Conservation (phyloP, 30 jellyfish, hydroid and myxozoan species). For the Aurelia sp. region DNA sequence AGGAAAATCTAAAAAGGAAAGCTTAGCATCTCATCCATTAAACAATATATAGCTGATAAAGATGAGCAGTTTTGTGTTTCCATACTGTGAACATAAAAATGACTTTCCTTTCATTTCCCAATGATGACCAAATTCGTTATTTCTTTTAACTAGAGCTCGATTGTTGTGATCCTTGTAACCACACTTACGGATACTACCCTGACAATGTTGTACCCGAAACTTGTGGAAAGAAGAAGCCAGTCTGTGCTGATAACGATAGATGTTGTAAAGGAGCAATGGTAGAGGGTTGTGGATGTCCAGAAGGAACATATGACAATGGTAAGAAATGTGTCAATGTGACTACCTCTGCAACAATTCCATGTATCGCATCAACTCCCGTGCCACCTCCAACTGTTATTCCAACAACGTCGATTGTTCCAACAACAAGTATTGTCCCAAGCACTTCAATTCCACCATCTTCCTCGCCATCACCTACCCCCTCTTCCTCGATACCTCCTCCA, state of each 20-base stretch:
- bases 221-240: conserved; percentile 54
- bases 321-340: conserved; percentile 65
- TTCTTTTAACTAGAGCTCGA: conserved; percentile 75
- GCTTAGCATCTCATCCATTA: too few species aligned
- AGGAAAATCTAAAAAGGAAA: too few species aligned
- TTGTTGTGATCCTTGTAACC: conserved; percentile 97
- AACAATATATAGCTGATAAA: too few species aligned
- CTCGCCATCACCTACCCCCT: conserved; percentile 36
- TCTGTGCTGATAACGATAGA: conserved; percentile 68
- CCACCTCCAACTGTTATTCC: conserved; percentile 36
- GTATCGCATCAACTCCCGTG: conserved; percentile 42
- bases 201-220: conserved; percentile 83
- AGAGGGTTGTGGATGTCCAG: conserved; percentile 98
- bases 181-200: conserved; percentile 89
- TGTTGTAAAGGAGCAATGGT: conserved; percentile 96
- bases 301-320: conserved; percentile 93
- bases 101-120: not conserved
- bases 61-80: too few species aligned
- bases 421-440: not conserved
- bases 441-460: conserved; percentile 20
- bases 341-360: not conserved
- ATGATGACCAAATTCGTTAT: not conserved
- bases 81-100: too few species aligned
- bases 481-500: conserved; percentile 2
- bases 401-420: conserved; percentile 22